Evolutionary conservation across 2,888 invertebrate genomes (phyloP), one percentile per base, ranked within the genome.

Genomic region (Cheilosia pagana): DNA sequence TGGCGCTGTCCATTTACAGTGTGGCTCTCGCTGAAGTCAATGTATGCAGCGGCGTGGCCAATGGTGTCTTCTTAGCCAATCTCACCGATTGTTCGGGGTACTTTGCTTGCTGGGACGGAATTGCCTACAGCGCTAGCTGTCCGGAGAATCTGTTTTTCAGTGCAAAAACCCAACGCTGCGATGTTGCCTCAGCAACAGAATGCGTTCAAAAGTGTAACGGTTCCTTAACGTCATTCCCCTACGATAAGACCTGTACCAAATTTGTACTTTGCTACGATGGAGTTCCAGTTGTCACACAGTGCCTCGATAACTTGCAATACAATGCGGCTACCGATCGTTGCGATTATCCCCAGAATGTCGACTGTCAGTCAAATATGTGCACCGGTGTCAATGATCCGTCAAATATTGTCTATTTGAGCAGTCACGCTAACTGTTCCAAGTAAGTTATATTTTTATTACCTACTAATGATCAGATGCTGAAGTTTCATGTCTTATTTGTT

Each of bases 181-280:
- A 88, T 10, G 14, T 41, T 8, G 85, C 87, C 0, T 62, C 65
- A 4, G 87, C 87, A 41, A 88, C 88, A 3, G 39, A 67, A 0
- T 90, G 91, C 48, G 53, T 89, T 19, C 88, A 87, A 45, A 88
- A 86, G 1, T 91, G 91, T 16, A 25, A 82, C 1, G 41, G 62
- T 1, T 87, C 88, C 0, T 72, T 91, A 19, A 86, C 81, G 5
- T 88, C 88, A 5, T 89, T 88, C 72, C 68, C 88, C 25, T 90
- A 89, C 10, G 88, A 89, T 78, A 90, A 89, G 62, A 91, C 91
- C 48, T 91, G 92, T 50, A 89, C 88, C 50, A 91, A 90, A 77
- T 91, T 89, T 77, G 88, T 89, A 0, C 78, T 91, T 12, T 91
- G 91, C 81, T 90, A 87, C 72, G 87, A 75, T 19, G 87, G 88